phyloP scores from a whole-genome alignment of 2,113 vertebrate genomes.

The Benitochromis conjunctus region DNA sequence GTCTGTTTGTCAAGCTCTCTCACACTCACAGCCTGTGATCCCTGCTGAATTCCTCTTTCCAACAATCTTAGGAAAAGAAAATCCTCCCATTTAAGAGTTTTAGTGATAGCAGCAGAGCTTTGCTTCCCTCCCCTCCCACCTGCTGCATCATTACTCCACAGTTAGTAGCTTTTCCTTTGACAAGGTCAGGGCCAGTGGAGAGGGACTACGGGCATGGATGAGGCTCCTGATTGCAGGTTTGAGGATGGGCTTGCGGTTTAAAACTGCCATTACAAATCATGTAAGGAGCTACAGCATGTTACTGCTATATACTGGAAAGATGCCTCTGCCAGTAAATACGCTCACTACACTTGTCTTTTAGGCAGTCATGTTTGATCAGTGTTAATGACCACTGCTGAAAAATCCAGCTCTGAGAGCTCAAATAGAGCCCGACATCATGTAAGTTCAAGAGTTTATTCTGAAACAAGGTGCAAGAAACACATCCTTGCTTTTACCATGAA shows the following conservation, averaged over 20 bases:
- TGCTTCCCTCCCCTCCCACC: neutral
- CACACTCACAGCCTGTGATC: conserved; percentile 12
- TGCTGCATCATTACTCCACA: neutral
- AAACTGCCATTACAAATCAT: neutral
- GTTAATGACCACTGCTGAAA: neutral
- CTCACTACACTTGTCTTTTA: neutral
- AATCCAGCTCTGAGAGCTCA: neutral
- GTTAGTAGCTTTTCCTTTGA: neutral
- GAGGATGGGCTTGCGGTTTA: neutral
- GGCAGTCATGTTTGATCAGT: neutral
- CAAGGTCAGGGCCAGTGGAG: neutral
- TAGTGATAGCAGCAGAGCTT: conserved; percentile 47
- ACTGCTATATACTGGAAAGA: neutral
- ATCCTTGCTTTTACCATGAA: neutral
- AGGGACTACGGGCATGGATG: neutral
- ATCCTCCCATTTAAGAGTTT: conserved; percentile 3
- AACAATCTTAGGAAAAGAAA: conserved; percentile 2
- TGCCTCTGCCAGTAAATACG: neutral
- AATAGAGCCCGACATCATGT: neutral
- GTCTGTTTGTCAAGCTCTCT: conserved; percentile 17
- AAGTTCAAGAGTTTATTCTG: neutral
- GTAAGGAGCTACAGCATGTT: neutral
- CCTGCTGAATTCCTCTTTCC: conserved; percentile 14
- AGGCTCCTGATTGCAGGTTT: conserved; percentile 7
- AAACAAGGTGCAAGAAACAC: neutral